phyloP scores from a whole-genome alignment of 2,888 invertebrate genomes.

The Daptonema setosum region DNA sequence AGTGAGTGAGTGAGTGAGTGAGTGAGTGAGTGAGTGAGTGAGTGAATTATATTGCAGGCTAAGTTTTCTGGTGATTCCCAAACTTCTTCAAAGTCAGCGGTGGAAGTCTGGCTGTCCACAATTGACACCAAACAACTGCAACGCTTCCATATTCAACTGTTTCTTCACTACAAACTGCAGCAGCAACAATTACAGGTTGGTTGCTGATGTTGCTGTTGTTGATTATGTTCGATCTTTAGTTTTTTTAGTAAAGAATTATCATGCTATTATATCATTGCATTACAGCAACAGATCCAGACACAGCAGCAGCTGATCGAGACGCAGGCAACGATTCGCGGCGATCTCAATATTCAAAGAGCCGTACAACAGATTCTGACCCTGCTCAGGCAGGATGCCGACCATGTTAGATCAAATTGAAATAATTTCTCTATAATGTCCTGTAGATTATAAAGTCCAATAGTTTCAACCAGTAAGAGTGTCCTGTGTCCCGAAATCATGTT shows the following conservation, averaged over 20 bases:
- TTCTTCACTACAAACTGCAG: slow-evolving; percentile 15
- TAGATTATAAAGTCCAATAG: too few relatives aligned
- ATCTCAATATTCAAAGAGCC: slow-evolving; percentile 19
- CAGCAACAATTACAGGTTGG: slow-evolving; percentile 10
- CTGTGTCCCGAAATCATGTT: too few relatives aligned
- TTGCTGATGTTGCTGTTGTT: neutral
- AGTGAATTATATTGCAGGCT: neutral
- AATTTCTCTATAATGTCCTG: too few relatives aligned
- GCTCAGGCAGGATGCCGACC: slow-evolving; percentile 15
- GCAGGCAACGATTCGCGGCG: slow-evolving; percentile 17
- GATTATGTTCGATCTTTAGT: too few relatives aligned
- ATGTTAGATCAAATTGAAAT: slow-evolving; percentile 15
- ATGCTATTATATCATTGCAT: neutral
- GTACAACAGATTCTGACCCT: slow-evolving; percentile 18
- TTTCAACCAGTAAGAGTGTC: too few relatives aligned
- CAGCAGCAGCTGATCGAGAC: slow-evolving; percentile 14
- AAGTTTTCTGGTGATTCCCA: neutral
- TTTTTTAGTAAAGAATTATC: too few relatives aligned
- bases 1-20: neutral
- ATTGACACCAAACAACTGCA: slow-evolving; percentile 14
- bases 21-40: neutral
- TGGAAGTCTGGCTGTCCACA: slow-evolving; percentile 2
- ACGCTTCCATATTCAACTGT: slow-evolving; percentile 14
- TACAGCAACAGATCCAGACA: slow-evolving; percentile 5
- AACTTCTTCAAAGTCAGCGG: neutral